phyloP scores from a whole-genome alignment of 2,113 vertebrate species.

The Deroptyus accipitrinus region DNA sequence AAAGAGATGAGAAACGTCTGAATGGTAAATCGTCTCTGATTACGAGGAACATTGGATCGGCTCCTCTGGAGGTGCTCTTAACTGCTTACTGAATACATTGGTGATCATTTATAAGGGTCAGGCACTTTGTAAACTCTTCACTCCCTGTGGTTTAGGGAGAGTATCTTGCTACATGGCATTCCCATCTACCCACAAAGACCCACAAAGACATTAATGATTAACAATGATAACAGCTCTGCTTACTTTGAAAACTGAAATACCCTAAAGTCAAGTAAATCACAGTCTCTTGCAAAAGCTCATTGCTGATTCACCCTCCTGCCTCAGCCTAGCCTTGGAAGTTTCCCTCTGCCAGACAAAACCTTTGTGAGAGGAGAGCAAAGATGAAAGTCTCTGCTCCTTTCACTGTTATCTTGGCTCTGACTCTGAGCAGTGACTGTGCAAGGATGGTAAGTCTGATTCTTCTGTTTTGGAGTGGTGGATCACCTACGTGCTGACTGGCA shows the following conservation, averaged over 20 bases:
- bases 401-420: slow-evolving; percentile 40
- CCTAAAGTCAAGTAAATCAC: slow-evolving; percentile 20
- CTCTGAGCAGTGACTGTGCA: slow-evolving; percentile 30
- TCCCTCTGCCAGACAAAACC: background rate
- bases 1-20: background rate
- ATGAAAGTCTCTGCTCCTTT: slow-evolving; percentile 50
- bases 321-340: background rate
- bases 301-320: background rate
- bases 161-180: background rate
- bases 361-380: background rate
- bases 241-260: slow-evolving; percentile 47
- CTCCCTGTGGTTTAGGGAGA: background rate
- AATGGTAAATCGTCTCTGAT: background rate
- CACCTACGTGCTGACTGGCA: background rate
- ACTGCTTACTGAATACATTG: background rate
- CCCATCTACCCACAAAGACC: background rate
- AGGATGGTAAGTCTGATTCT: slow-evolving; percentile 51
- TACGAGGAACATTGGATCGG: background rate
- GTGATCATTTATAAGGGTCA: background rate
- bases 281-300: background rate
- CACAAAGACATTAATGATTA: slow-evolving; percentile 64
- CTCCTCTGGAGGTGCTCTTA: background rate
- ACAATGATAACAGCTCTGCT: slow-evolving; percentile 11
- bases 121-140: background rate
- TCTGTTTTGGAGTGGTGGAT: background rate